A percentile compares a stretch with the other conserved stretches of the same genome.
These are phyloP conservation scores for Ctenosaura bakeri DNA, from an alignment of 2,797 vertebrate species.

Conservation along the genomic window DNA sequence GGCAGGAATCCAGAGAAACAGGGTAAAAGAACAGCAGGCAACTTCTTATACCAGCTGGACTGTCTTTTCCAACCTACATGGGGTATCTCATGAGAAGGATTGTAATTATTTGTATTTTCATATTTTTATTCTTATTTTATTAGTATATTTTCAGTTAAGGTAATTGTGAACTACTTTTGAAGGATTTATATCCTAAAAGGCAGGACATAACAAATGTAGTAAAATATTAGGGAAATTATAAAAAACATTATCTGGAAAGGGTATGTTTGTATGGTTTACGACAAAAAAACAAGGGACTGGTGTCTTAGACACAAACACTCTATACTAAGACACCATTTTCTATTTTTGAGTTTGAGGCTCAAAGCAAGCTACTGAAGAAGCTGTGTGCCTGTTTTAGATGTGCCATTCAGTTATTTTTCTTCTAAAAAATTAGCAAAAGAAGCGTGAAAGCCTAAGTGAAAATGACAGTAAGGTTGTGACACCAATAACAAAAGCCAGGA, in stretches of 20 bases:
- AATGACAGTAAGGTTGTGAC: slow-evolving; percentile 77
- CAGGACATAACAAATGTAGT: not conserved
- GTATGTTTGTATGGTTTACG: not conserved
- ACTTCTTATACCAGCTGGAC: not conserved
- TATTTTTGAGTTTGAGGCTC: not conserved
- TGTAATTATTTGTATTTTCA: not conserved
- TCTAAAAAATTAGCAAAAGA: slow-evolving; percentile 68
- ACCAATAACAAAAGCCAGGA: slow-evolving; percentile 75
- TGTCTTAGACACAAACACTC: not conserved
- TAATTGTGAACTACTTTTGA: not conserved
- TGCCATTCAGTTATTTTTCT: slow-evolving; percentile 59
- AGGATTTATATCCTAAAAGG: not conserved
- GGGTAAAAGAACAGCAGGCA: not conserved
- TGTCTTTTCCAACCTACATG: not conserved
- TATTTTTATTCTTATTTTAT: not conserved
- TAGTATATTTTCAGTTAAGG: not conserved
- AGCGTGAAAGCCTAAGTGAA: slow-evolving; percentile 66
- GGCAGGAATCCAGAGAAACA: not conserved
- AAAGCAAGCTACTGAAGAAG: slow-evolving; percentile 36
- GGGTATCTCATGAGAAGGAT: not conserved
- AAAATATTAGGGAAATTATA: not conserved
- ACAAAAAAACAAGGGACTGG: not conserved
- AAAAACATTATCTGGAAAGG: not conserved
- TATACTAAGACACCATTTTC: not conserved
- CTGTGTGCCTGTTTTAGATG: slow-evolving; percentile 63